Evolutionary conservation across 2,797 vertebrate genomes (phyloP).

Genomic region (Channa striata): DNA sequence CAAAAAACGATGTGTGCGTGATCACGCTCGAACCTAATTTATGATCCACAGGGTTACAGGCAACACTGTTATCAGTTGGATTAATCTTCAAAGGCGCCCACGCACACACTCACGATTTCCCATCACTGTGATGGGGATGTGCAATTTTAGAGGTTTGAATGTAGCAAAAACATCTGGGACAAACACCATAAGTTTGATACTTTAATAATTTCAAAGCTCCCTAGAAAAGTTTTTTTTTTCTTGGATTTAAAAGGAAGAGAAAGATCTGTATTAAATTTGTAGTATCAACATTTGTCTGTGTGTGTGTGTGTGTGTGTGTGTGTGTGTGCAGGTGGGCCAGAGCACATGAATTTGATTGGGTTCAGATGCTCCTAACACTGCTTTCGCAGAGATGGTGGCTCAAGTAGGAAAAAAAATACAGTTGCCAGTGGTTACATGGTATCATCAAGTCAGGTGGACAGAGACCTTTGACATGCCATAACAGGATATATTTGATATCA

Average conservation of each 20-base stretch:
- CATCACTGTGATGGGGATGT: constrained; percentile 7
- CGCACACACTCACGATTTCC: constrained; percentile 6
- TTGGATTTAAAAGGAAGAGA: constrained; percentile 18
- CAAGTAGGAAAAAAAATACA: not conserved
- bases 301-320: constrained; percentile 1
- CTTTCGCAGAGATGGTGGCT: not conserved
- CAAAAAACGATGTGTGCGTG: constrained; percentile 20
- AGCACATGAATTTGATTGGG: constrained; percentile 34
- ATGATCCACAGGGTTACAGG: constrained; percentile 1
- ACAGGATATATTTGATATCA: constrained; percentile 30
- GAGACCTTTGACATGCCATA: constrained; percentile 4
- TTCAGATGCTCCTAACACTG: constrained; percentile 39
- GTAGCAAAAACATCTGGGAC: constrained; percentile 51
- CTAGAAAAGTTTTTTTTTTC: constrained; percentile 24
- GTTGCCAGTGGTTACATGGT: no score
- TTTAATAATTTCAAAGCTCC: constrained; percentile 18
- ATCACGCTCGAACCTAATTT: constrained; percentile 37
- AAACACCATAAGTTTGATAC: constrained; percentile 23
- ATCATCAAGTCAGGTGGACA: not conserved
- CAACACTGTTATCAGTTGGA: constrained; percentile 48
- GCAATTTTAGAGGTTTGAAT: constrained; percentile 26
- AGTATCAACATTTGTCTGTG: not conserved
- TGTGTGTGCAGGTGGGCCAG: constrained; percentile 16
- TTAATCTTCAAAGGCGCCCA: constrained; percentile 48
- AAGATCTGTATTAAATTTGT: constrained; percentile 37